Evolutionary conservation across 1,140 invertebrate species (phyloP), one percentile per base, ranked within the genome.

Genomic region (Drosophila sproati): DNA sequence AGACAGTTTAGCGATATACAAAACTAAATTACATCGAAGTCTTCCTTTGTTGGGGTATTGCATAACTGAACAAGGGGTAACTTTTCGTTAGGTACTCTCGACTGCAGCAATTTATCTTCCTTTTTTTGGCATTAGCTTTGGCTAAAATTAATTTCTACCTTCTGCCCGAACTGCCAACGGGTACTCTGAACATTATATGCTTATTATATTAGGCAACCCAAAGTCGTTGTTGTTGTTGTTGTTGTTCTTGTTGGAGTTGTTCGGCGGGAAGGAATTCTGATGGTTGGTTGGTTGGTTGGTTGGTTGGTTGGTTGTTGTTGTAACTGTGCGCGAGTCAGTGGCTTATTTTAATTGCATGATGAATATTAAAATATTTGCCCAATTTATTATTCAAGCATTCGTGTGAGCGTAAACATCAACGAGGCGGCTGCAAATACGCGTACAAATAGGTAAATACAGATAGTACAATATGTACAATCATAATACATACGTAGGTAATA

Each of bases 341-440:
- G 85, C 85, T 91, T 85, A 89, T 91, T 86, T 91, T 91, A 91
- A 91, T 91, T 91, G 88, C 88, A 89, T 91, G 88, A 91, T 91
- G 88, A 91, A 91, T 91, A 91, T 91, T 91, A 91, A 91, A 91
- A 91, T 91, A 91, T 91, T 91, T 91, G 89, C 81, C 51, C 70
- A 91, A 91, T 91, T 91, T 91, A 88, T 91, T 91, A 91, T 91
- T 91, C 80, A 88, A 81, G 88, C 75, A 77, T 87, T 79, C 78
- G 73, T 86, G 81, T 72, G 20, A 20, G 78, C 70, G 76, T 73
- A 64, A 77, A 73, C 78, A 77, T 74, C 72, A 77, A 68, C 74
- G 75, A 48, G 52, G 20, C 12, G 8, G 29, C 20, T 20, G 20
- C 20, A 20, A 20, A 20, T 20, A 20, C 28, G 3, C 29, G 34